A percentile compares a stretch with the other conserved stretches of the same genome.
These are phyloP conservation scores for mouse (Mus musculus) DNA, from an alignment of 2,113 vertebrate genomes.

Conservation along the genomic window DNA sequence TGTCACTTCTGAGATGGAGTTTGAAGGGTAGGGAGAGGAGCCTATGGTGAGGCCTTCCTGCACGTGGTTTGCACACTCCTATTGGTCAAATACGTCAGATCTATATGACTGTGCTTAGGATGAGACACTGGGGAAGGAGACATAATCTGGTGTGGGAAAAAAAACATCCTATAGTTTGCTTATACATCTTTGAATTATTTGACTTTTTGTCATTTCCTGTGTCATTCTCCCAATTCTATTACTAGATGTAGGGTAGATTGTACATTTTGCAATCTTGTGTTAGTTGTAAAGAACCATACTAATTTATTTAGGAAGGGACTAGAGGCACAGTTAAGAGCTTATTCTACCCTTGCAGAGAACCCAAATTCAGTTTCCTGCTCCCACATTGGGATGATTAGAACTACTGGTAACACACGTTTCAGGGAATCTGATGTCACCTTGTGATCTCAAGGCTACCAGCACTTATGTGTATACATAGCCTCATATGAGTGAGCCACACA, in stretches of 20 bases:
- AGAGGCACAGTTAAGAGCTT: background rate
- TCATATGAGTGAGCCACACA: background rate
- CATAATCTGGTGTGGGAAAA: background rate
- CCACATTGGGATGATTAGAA: background rate
- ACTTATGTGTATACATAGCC: background rate
- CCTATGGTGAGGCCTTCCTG: background rate
- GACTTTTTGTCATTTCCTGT: background rate
- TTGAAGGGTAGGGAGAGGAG: background rate
- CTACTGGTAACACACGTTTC: background rate
- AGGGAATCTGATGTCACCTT: background rate
- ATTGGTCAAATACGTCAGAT: background rate
- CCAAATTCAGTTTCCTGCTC: no score
- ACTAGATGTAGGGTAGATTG: background rate
- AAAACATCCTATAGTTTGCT: background rate
- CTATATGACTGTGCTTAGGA: background rate
- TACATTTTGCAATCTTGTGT: background rate
- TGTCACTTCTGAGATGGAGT: background rate
- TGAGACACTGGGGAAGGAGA: background rate
- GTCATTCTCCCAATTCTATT: background rate
- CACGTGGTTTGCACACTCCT: no score
- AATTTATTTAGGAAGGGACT: background rate
- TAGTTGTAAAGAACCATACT: slow-evolving; percentile 10
- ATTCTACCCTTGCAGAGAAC: background rate
- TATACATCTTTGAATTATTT: slow-evolving; percentile 14
- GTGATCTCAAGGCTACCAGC: background rate